Evolutionary conservation across 53 echinoderm and acorn worm genomes (phyloP).

Genomic region (Echinometra lucunter): DNA sequence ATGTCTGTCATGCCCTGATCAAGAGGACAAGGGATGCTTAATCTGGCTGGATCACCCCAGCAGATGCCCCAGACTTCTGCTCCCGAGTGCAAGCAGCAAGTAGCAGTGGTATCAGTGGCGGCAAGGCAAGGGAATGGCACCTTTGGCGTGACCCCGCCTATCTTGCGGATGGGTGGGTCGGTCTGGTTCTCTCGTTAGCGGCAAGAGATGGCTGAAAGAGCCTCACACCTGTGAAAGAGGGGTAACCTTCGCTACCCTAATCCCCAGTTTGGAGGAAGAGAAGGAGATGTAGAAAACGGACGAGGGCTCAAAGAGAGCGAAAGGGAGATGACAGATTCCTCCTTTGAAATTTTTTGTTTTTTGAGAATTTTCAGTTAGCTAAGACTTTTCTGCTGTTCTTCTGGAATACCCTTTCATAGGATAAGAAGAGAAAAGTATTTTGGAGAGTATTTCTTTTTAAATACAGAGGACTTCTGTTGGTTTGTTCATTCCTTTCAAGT

Average conservation of each 20-base stretch:
- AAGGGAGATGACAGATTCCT: conserved; percentile 39
- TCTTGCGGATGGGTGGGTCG: conserved; percentile 44
- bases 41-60: background rate
- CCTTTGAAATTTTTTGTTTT: background rate
- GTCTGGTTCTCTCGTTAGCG: conserved; percentile 51
- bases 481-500: no score
- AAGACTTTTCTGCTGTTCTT: background rate
- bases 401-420: background rate
- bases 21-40: conserved; percentile 35
- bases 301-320: background rate
- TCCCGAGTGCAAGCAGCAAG: conserved; percentile 8
- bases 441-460: background rate
- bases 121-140: background rate
- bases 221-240: background rate
- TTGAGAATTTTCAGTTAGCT: background rate
- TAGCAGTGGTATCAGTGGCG: background rate
- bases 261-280: background rate
- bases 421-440: background rate
- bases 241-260: conserved; percentile 53
- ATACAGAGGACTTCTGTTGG: background rate
- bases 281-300: conserved; percentile 32
- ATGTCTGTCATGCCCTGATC: conserved; percentile 53
- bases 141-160: conserved; percentile 29
- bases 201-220: background rate
- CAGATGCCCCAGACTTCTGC: conserved; percentile 35